These are phyloP conservation scores for Dryobates pubescens DNA, from an alignment of 2,797 vertebrate species.

Conservation along the genomic window DNA sequence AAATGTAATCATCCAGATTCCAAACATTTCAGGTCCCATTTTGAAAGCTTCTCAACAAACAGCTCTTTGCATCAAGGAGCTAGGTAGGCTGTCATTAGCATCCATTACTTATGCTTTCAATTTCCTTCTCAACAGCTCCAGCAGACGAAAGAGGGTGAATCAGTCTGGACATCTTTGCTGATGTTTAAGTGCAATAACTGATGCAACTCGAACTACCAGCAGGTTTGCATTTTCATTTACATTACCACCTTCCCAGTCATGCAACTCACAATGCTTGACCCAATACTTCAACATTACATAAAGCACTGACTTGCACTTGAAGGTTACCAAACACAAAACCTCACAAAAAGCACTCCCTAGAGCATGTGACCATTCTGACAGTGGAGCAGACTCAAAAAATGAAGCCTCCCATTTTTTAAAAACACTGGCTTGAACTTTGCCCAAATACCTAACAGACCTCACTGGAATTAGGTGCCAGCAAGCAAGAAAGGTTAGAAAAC, in stretches of 20 bases:
- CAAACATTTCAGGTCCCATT: neutral
- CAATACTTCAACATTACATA: neutral
- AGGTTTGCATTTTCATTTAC: neutral
- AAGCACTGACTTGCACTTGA: neutral
- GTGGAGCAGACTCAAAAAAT: neutral
- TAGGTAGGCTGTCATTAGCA: neutral
- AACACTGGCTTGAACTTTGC: neutral
- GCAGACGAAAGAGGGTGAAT: neutral
- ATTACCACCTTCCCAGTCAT: neutral
- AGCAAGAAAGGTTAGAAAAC: neutral
- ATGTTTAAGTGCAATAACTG: neutral
- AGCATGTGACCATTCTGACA: neutral
- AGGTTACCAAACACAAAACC: neutral
- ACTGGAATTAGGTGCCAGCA: neutral
- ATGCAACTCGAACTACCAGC: neutral
- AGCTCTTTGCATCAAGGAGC: neutral
- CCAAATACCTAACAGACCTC: neutral
- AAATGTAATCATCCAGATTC: neutral
- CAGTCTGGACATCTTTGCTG: neutral
- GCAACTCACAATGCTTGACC: neutral
- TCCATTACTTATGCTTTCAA: neutral
- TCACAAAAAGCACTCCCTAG: neutral
- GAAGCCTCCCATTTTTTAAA: neutral
- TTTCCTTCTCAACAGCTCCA: neutral
- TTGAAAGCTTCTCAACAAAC: neutral